Base-by-base conservation (phyloP, 2,888 invertebrate genomes). In the Bembecia ichneumoniformis region DNA sequence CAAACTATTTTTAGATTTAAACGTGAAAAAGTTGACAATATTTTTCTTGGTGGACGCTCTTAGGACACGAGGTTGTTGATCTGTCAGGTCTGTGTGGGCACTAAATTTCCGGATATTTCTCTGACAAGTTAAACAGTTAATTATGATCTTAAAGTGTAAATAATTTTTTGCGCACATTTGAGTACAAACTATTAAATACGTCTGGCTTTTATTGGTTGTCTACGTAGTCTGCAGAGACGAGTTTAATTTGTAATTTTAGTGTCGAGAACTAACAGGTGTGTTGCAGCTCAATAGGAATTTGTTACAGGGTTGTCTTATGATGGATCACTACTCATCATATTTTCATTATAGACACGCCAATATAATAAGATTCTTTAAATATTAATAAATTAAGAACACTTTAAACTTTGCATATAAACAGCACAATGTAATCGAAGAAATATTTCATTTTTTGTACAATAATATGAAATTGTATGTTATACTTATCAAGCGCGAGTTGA, bases 1-100 rank as follows among this genome's bases (percentile, higher is more conserved):
- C 64, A 54, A 50, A 64, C 71, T 81, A 83, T 77, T 79, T 80
- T 79, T 77, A 77, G 66, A 62, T 54, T 46, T 46, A 46, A 49
- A 56, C 60, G 60, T 69, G 67, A 66, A 65, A 70, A 72, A 63
- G 59, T 67, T 67, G 68, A 72, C 68, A 71, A 63, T 59, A 64
- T 16, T 16, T 16, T 15, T 44, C 17, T 44, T 16, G 17, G 14
- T 16, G 16, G 16, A 14, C 3, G 13, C 16, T 47, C 28, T 44
- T 4, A 10, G 10, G 3, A 5, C 44, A 15, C 13, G 44, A 54
- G 56, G 58, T 56, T 53, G 51, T 55, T 56, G 58, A 56, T 55
- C 59, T 58, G 44, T 15, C 53, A 50, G 14, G 28, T 53, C 36
- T 45, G 17, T 40, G 51, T 16, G 17, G 28, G 28, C 9, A 28